Evolutionary conservation across 1,140 invertebrate genomes (phyloP).

Genomic region (Harpegnathos saltator): DNA sequence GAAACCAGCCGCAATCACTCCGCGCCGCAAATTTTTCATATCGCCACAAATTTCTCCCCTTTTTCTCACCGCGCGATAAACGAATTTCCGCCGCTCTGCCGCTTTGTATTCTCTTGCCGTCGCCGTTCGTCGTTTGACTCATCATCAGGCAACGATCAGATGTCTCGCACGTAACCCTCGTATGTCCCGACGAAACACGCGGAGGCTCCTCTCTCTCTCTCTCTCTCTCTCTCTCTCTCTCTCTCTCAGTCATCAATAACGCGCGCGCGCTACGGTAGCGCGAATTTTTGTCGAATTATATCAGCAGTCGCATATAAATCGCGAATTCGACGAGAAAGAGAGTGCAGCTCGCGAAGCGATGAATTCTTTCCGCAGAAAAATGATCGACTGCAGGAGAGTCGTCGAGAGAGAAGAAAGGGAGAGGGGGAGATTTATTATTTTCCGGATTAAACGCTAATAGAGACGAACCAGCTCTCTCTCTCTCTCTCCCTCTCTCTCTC

Average conservation of each 20-base stretch:
- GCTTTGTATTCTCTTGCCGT: background rate
- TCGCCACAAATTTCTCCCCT: too few species aligned
- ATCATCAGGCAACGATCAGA: constrained; percentile 7
- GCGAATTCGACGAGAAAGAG: constrained; percentile 5
- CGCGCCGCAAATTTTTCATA: background rate
- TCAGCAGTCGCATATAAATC: background rate
- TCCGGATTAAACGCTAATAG: constrained; percentile 4
- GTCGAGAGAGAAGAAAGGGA: too few species aligned
- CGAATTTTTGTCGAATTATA: background rate
- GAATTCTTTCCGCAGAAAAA: background rate
- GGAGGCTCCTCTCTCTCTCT: too few species aligned
- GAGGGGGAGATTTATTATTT: constrained; percentile 12
- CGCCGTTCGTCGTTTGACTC: background rate
- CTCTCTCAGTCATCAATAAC: background rate
- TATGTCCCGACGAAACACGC: background rate
- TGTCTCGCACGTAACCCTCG: background rate
- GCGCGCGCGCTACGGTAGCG: background rate
- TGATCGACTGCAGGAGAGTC: background rate
- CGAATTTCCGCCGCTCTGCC: background rate
- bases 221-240: too few species aligned
- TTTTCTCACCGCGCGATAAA: background rate
- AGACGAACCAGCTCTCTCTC: background rate
- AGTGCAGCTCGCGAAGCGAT: too few species aligned
- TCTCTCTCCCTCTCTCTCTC: too few species aligned
- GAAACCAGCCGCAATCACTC: background rate